Evolutionary conservation across 2,888 invertebrate genomes (phyloP).

Genomic region (Chydorus sphaericus): DNA sequence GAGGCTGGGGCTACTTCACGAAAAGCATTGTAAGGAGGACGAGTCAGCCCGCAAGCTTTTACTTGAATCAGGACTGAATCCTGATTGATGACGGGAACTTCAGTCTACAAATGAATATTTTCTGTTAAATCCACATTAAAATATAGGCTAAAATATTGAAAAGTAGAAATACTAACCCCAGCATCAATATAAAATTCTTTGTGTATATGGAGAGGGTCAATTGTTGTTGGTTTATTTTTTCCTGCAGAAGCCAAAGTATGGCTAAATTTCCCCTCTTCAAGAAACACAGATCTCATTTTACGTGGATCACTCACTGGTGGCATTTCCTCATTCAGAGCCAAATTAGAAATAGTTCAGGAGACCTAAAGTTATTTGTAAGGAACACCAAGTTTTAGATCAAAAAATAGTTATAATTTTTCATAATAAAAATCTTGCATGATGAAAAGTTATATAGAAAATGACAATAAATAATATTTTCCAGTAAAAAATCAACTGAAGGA

Average conservation of each 20-base stretch:
- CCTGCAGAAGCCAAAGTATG: slow-evolving; percentile 2
- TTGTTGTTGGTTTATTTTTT: slow-evolving; percentile 7
- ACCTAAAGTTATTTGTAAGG: too few relatives aligned
- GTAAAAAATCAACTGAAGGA: too few relatives aligned
- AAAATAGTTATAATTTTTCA: too few relatives aligned
- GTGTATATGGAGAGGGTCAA: slow-evolving; percentile 9
- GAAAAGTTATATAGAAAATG: too few relatives aligned
- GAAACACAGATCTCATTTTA: slow-evolving; percentile 15
- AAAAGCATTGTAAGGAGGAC: slow-evolving; percentile 9
- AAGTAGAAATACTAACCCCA: background rate
- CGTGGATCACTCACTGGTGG: slow-evolving; percentile 14
- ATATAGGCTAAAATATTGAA: background rate
- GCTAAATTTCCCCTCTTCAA: slow-evolving; percentile 13
- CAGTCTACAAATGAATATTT: too few relatives aligned
- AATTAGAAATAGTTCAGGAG: too few relatives aligned
- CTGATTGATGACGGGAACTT: slow-evolving; percentile 23
- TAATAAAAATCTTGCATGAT: too few relatives aligned
- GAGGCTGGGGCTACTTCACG: slow-evolving; percentile 16
- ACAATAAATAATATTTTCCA: too few relatives aligned
- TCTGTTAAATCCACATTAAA: background rate
- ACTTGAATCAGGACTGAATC: slow-evolving; percentile 29
- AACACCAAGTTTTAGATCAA: too few relatives aligned
- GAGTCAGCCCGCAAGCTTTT: slow-evolving; percentile 28
- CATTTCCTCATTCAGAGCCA: too few relatives aligned
- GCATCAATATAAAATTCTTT: slow-evolving; percentile 12